Evolutionary conservation across 2,888 invertebrate genomes (phyloP).

Genomic region (Brenthis daphne): DNA sequence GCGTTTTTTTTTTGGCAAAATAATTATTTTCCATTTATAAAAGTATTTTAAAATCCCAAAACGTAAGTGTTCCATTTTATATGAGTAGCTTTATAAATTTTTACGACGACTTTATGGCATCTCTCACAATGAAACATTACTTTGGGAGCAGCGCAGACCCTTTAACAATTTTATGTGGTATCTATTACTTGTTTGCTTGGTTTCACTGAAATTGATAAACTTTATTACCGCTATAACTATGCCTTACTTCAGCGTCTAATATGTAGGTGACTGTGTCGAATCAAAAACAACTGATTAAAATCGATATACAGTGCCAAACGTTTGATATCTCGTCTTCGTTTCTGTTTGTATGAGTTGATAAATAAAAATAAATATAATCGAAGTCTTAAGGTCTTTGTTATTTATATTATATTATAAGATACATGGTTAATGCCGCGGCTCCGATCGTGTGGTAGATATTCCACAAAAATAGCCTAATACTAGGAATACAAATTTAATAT

Average conservation of each 20-base stretch:
- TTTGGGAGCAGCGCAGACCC: slow-evolving; percentile 48
- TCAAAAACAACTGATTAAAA: slow-evolving; percentile 26
- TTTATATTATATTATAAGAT: too few relatives aligned
- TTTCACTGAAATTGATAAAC: slow-evolving; percentile 46
- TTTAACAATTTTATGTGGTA: slow-evolving; percentile 59
- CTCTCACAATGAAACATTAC: slow-evolving; percentile 73
- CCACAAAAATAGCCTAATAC: too few relatives aligned
- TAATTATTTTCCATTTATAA: background rate
- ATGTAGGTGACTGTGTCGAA: slow-evolving; percentile 19
- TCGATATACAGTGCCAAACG: slow-evolving; percentile 6
- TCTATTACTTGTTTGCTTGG: slow-evolving; percentile 47
- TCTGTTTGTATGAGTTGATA: background rate
- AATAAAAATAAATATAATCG: too few relatives aligned
- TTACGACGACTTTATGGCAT: slow-evolving; percentile 71
- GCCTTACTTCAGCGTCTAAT: slow-evolving; percentile 23
- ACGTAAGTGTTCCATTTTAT: slow-evolving; percentile 70
- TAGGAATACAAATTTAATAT: background rate
- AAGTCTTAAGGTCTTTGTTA: too few relatives aligned
- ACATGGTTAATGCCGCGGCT: too few relatives aligned
- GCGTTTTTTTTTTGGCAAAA: too few relatives aligned
- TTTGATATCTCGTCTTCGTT: background rate
- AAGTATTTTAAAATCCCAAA: slow-evolving; percentile 51
- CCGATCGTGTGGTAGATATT: too few relatives aligned
- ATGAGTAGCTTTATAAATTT: slow-evolving; percentile 72
- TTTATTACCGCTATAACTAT: slow-evolving; percentile 27